Conservation (phyloP, 1,140 invertebrate species). For the Meloidogyne floridensis region DNA sequence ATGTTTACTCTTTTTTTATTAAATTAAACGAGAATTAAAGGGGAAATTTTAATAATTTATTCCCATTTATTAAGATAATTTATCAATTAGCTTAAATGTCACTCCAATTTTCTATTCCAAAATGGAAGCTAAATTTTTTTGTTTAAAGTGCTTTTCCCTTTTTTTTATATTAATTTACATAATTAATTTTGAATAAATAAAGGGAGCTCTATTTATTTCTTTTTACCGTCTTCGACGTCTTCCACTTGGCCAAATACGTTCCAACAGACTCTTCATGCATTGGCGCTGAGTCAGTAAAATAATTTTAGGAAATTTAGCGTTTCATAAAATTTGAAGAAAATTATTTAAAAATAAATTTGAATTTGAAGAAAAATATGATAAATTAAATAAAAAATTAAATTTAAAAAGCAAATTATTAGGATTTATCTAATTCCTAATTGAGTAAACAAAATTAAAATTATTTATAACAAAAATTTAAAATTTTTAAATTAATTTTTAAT, state of each 20-base stretch:
- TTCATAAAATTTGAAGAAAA: too few relatives aligned
- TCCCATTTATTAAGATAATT: too few relatives aligned
- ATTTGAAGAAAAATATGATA: not conserved
- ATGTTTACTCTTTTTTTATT: too few relatives aligned
- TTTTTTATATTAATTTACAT: not conserved
- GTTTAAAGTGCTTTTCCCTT: not conserved
- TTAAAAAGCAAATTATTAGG: not conserved
- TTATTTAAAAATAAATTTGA: slow-evolving; percentile 11
- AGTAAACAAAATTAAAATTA: not conserved
- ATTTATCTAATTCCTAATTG: not conserved
- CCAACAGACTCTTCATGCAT: slow-evolving; percentile 32
- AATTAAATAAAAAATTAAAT: not conserved
- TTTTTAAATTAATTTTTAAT: not conserved
- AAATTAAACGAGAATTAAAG: too few relatives aligned
- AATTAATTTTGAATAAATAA: not conserved
- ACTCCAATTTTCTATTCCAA: too few relatives aligned
- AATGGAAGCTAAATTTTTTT: not conserved
- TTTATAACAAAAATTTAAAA: not conserved
- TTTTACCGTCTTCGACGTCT: slow-evolving; percentile 5
- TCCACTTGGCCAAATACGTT: slow-evolving; percentile 24
- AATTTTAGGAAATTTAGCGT: not conserved
- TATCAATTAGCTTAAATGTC: too few relatives aligned
- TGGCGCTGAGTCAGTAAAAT: not conserved
- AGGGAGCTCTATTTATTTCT: not conserved
- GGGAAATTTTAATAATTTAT: too few relatives aligned